Base-by-base conservation (phyloP, 2,113 vertebrate species). In the Sitta europaea region DNA sequence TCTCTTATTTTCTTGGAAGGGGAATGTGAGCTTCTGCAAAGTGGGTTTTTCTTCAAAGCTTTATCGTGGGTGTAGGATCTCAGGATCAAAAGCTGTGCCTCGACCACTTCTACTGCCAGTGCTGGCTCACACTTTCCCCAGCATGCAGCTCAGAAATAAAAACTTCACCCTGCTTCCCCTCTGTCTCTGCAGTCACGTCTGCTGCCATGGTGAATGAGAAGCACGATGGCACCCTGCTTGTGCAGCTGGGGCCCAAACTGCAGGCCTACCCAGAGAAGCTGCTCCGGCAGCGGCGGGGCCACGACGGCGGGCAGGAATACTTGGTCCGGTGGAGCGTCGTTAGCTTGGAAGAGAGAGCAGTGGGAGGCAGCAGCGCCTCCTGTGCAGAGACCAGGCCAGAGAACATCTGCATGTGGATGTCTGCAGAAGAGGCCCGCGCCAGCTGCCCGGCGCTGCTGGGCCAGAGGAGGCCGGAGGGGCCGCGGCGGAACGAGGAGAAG, bases 241-340 rank as follows among this genome's bases (percentile, higher is more conserved):
- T 99, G 77, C 98, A 98, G 80, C 97, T 98, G 77, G 98, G 98
- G 42, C 98, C 98, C 4, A 96, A 96, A 14, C 96, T 98, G 78
- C 98, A 99, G 96, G 98, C 99, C 14, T 98, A 96, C 71, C 98
- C 99, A 0, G 98, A 98, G 96, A 98, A 99, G 97, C 97, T 99
- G 79, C 98, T 99, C 51, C 98, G 98, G 31, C 98, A 98, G 96
- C 98, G 99, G 21, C 98, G 97, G 51, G 99, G 98, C 42, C 98
- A 97, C 0, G 98, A 98, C 4, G 98, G 98, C 5, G 98, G 93
- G 77, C 98, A 98, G 0, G 99, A 99, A 96, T 99, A 99, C 91
- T 97, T 99, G 95, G 98, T 99, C 40, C 98, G 97, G 74, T 99
- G 99, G 99, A 97, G 97, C 38, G 2, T 99, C 5, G 76, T 98